phyloP scores from a whole-genome alignment of 2,888 invertebrate species.

The Tinea semifulvella region DNA sequence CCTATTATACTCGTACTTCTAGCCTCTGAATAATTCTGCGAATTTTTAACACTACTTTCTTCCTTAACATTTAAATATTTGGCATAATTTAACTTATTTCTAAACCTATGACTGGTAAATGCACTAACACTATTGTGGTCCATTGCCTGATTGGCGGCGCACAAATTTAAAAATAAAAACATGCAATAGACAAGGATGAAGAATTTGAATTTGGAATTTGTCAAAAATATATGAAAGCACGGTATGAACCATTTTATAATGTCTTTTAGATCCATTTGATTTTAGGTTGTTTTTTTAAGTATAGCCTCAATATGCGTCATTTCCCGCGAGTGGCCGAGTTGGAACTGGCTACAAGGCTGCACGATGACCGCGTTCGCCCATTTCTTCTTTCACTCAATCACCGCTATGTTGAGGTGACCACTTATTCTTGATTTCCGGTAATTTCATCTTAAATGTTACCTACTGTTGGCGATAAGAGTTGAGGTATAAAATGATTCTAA shows the following conservation, averaged over 20 bases:
- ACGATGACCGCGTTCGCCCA: conserved; percentile 24
- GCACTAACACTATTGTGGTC: conserved; percentile 28
- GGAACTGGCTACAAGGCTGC: conserved; percentile 31
- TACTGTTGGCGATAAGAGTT: no score
- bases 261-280: conserved; percentile 56
- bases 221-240: conserved; percentile 43
- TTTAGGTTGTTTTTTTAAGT: conserved; percentile 19
- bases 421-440: background rate
- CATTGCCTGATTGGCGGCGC: conserved; percentile 31
- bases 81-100: conserved; percentile 24
- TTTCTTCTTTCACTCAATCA: conserved; percentile 47
- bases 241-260: conserved; percentile 61
- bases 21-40: background rate
- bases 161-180: conserved; percentile 42
- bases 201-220: conserved; percentile 9
- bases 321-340: conserved; percentile 30
- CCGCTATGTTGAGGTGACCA: conserved; percentile 7
- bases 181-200: conserved; percentile 24
- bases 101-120: conserved; percentile 20
- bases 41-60: conserved; percentile 19
- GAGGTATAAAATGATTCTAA: no score
- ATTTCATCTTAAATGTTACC: no score
- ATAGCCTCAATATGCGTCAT: conserved; percentile 27
- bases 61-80: conserved; percentile 21
- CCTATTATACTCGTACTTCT: conserved; percentile 7